phyloP scores from a whole-genome alignment of 1,140 invertebrate genomes.

The Atopsyche davidsoni region DNA sequence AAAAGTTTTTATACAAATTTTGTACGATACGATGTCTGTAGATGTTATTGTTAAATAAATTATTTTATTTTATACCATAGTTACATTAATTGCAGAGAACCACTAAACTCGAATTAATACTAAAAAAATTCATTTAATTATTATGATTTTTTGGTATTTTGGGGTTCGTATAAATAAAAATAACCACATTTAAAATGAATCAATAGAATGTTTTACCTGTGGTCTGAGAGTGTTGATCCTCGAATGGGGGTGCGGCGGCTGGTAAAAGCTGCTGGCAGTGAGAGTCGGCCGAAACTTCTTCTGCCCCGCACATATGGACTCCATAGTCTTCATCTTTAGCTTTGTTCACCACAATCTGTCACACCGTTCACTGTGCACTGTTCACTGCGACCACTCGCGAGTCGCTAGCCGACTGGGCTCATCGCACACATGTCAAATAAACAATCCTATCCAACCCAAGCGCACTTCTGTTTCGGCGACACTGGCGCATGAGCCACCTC shows the following conservation, averaged over 20 bases:
- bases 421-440: too few relatives aligned
- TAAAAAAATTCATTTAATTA: not conserved
- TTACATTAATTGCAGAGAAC: too few relatives aligned
- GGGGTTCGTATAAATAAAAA: too few relatives aligned
- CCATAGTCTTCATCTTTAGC: conserved; percentile 44
- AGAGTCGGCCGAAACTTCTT: conserved; percentile 45
- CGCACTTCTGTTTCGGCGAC: too few relatives aligned
- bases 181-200: too few relatives aligned
- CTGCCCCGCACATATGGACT: conserved; percentile 45
- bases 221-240: conserved; percentile 43
- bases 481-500: too few relatives aligned
- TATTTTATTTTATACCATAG: too few relatives aligned
- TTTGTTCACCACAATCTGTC: not conserved
- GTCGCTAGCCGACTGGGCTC: conserved; percentile 2
- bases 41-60: too few relatives aligned
- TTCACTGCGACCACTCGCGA: not conserved
- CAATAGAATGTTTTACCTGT: conserved; percentile 36
- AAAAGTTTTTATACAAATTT: too few relatives aligned
- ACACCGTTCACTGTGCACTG: conserved; percentile 6
- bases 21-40: too few relatives aligned
- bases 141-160: not conserved
- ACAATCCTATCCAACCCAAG: too few relatives aligned
- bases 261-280: conserved; percentile 45
- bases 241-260: conserved; percentile 39
- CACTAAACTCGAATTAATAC: too few relatives aligned